A percentile compares a stretch with the other conserved stretches of the same genome.
phyloP scores from a whole-genome alignment of 2,797 vertebrate species.

The Pogonophryne albipinna region DNA sequence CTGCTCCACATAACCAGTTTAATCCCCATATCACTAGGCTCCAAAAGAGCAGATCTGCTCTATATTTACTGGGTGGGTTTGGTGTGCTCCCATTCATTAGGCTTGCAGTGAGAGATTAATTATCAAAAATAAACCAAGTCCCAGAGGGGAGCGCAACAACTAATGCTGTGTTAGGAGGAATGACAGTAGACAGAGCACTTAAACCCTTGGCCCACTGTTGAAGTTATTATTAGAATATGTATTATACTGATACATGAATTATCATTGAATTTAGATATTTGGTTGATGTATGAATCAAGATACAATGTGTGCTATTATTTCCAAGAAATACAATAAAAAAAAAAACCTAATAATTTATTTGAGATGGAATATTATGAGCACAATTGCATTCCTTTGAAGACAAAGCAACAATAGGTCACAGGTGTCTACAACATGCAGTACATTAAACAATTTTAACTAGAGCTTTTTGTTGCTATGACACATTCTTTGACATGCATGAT shows the following conservation, averaged over 20 bases:
- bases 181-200: constrained; percentile 56
- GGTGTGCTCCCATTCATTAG: constrained; percentile 84
- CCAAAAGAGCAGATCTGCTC: constrained; percentile 85
- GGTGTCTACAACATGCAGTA: constrained; percentile 18
- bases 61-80: constrained; percentile 84
- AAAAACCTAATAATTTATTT: constrained; percentile 34
- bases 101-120: constrained; percentile 81
- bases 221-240: constrained; percentile 55
- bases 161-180: constrained; percentile 66
- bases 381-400: constrained; percentile 56
- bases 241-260: constrained; percentile 43
- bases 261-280: constrained; percentile 39
- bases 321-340: constrained; percentile 17
- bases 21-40: constrained; percentile 84
- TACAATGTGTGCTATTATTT: constrained; percentile 11
- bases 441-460: constrained; percentile 36
- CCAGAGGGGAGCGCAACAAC: constrained; percentile 69
- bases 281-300: constrained; percentile 47
- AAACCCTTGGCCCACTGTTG: constrained; percentile 44
- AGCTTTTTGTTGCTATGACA: constrained; percentile 15
- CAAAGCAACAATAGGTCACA: constrained; percentile 32
- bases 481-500: constrained; percentile 11
- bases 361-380: constrained; percentile 8
- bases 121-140: constrained; percentile 81
- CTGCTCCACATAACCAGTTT: constrained; percentile 84